phyloP scores from a whole-genome alignment of 2,113 vertebrate genomes.

The Sisor rabdophorus region DNA sequence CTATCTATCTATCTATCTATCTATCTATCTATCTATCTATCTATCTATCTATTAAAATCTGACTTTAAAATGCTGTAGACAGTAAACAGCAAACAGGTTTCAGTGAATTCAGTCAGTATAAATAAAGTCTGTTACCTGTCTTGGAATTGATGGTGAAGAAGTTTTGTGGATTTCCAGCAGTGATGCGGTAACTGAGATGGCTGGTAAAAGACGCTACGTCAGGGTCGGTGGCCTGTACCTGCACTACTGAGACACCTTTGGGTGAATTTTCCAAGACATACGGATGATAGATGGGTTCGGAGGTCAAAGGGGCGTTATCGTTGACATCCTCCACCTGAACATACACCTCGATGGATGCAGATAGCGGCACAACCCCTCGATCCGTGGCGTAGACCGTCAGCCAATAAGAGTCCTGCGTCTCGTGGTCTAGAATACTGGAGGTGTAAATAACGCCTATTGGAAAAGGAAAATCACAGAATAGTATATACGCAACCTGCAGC shows the following conservation, averaged over 20 bases:
- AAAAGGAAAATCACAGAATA: slow-evolving; percentile 44
- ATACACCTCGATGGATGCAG: slow-evolving; percentile 86
- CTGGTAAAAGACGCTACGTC: slow-evolving; percentile 77
- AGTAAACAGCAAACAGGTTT: no score
- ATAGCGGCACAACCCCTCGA: slow-evolving; percentile 80
- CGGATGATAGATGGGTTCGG: slow-evolving; percentile 92
- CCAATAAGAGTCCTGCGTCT: slow-evolving; percentile 90
- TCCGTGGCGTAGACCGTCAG: slow-evolving; percentile 87
- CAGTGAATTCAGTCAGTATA: not conserved
- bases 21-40: no score
- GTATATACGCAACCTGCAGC: no score
- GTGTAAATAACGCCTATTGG: slow-evolving; percentile 86
- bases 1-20: no score
- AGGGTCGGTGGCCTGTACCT: slow-evolving; percentile 88
- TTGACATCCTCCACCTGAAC: slow-evolving; percentile 94
- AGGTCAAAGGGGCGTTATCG: slow-evolving; percentile 92
- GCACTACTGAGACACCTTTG: slow-evolving; percentile 89
- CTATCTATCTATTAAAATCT: no score
- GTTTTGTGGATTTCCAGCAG: slow-evolving; percentile 95
- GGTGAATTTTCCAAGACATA: slow-evolving; percentile 89
- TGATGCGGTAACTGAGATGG: slow-evolving; percentile 87
- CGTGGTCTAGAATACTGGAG: slow-evolving; percentile 86
- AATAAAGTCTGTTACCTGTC: slow-evolving; percentile 76
- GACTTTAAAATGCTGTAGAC: no score
- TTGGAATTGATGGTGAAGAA: slow-evolving; percentile 91